Evolutionary conservation across 2,888 invertebrate genomes (phyloP).

Genomic region (Bombyx huttoni): DNA sequence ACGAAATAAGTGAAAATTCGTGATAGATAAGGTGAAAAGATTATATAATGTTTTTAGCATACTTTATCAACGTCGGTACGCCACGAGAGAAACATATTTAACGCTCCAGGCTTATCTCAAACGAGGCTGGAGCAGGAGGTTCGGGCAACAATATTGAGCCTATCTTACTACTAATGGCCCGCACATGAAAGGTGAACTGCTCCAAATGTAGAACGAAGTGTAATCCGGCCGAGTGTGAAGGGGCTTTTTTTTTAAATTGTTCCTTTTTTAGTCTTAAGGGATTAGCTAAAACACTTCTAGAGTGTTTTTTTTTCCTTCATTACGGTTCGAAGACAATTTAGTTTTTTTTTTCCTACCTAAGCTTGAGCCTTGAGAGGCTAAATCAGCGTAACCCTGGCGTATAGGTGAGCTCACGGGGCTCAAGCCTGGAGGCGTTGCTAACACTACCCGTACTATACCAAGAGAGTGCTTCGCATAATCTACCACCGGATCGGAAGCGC

Average conservation of each 20-base stretch:
- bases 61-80: constrained; percentile 33
- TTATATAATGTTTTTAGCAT: constrained; percentile 19
- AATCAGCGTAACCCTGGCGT: too few relatives aligned
- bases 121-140: constrained; percentile 27
- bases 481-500: too few relatives aligned
- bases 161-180: constrained; percentile 63
- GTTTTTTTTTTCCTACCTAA: too few relatives aligned
- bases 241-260: constrained; percentile 28
- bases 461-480: too few relatives aligned
- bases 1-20: background rate
- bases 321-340: too few relatives aligned
- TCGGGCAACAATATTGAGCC: constrained; percentile 52
- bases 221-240: constrained; percentile 33
- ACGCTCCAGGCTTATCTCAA: constrained; percentile 50
- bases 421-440: too few relatives aligned
- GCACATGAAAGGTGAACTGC: constrained; percentile 63
- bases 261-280: background rate
- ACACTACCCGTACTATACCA: too few relatives aligned
- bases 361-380: too few relatives aligned
- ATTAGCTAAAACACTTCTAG: too few relatives aligned
- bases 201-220: constrained; percentile 36
- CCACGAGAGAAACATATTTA: constrained; percentile 52
- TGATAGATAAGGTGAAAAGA: background rate
- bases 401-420: too few relatives aligned
- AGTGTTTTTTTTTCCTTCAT: too few relatives aligned